Evolutionary conservation across 2,113 vertebrate genomes (phyloP).

Genomic region (Siniperca knerii): DNA sequence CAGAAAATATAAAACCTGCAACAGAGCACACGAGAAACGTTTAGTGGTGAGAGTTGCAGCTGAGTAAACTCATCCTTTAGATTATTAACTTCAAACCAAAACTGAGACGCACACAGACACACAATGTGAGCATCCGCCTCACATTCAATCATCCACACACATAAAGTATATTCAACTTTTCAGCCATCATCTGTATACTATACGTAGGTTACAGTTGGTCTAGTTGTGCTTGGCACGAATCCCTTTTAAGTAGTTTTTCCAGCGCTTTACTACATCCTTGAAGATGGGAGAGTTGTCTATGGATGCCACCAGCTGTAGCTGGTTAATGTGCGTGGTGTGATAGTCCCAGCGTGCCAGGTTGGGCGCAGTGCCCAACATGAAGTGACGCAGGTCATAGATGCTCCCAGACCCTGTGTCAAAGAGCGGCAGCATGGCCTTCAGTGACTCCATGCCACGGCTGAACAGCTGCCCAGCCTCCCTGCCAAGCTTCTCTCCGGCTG

Average conservation of each 20-base stretch:
- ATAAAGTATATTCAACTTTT: conserved; percentile 6
- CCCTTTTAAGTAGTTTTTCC: conserved; percentile 97
- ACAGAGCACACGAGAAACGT: conserved; percentile 46
- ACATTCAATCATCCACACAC: conserved; percentile 24
- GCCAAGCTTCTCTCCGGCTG: conserved; percentile 90
- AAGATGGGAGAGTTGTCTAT: conserved; percentile 93
- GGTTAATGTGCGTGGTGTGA: conserved; percentile 99
- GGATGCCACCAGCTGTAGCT: conserved; percentile 94
- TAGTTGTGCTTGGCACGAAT: conserved; percentile 98
- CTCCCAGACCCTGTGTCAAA: conserved; percentile 97
- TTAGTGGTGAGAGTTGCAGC: conserved; percentile 56
- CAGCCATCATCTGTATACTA: conserved; percentile 3
- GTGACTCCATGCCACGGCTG: conserved; percentile 92
- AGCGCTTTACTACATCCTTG: conserved; percentile 92
- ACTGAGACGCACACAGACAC: neutral
- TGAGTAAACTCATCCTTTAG: conserved; percentile 49
- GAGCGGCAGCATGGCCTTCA: conserved; percentile 97
- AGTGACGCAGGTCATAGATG: conserved; percentile 97
- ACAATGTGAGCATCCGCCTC: conserved; percentile 13
- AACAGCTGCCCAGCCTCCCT: conserved; percentile 89
- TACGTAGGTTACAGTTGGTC: conserved; percentile 33
- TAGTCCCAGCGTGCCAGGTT: conserved; percentile 99
- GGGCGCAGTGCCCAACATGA: conserved; percentile 94
- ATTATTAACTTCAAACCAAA: conserved; percentile 36
- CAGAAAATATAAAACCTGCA: conserved; percentile 69